Evolutionary conservation across 2,113 vertebrate species (phyloP).

Genomic region (Bucco capensis): DNA sequence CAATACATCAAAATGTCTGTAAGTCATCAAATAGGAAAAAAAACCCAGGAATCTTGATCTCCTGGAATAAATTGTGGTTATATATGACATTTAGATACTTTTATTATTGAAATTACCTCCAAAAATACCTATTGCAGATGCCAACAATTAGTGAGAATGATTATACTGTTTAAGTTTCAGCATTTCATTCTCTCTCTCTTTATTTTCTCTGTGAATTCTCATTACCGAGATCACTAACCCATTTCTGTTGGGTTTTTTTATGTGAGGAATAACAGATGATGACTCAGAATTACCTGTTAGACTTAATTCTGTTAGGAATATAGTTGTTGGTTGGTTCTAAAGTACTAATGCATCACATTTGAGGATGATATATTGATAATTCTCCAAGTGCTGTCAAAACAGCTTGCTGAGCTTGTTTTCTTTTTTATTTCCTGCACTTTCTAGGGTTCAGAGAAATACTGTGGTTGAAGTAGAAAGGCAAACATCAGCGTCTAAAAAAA

Average conservation of each 20-base stretch:
- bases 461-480: not conserved
- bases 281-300: constrained; percentile 3
- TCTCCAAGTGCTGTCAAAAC: not conserved
- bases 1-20: not conserved
- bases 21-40: not conserved
- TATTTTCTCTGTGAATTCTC: not conserved
- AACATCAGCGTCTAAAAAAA: not conserved
- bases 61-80: not conserved
- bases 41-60: not conserved
- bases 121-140: not conserved
- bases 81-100: not conserved
- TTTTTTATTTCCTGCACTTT: not conserved
- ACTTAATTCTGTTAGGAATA: constrained; percentile 1
- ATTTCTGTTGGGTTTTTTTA: not conserved
- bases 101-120: not conserved
- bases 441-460: not conserved
- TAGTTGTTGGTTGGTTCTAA: not conserved
- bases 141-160: not conserved
- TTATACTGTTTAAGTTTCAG: not conserved
- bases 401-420: not conserved
- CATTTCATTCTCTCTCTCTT: not conserved
- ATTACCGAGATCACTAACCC: not conserved
- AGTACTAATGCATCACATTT: not conserved
- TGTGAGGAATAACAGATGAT: not conserved
- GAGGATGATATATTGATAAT: not conserved